A percentile compares a stretch with the other conserved stretches of the same genome.
phyloP scores from a whole-genome alignment of 2,888 invertebrate genomes.

The Cryptocheilus praepositus region DNA sequence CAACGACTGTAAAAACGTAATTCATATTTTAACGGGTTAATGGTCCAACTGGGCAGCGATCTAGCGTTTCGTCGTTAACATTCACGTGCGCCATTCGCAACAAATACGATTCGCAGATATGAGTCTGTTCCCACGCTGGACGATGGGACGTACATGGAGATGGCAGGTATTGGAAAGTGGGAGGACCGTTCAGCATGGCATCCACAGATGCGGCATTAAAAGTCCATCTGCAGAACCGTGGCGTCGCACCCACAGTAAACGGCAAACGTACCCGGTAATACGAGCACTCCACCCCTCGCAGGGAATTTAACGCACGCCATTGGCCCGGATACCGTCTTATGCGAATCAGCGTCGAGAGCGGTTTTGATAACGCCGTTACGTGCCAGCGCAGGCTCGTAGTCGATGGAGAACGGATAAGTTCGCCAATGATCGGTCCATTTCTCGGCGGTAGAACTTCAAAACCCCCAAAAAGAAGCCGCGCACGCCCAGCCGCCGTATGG shows the following conservation, averaged over 20 bases:
- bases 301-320: constrained; percentile 43
- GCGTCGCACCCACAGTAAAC: constrained; percentile 2
- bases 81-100: too few species aligned
- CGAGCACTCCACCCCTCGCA: too few species aligned
- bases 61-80: too few species aligned
- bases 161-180: not conserved
- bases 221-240: constrained; percentile 40
- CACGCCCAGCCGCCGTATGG: too few species aligned
- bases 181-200: not conserved
- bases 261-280: not conserved
- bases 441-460: constrained; percentile 1
- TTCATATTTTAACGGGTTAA: too few species aligned
- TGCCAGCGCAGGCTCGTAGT: constrained; percentile 8
- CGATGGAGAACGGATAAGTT: constrained; percentile 47
- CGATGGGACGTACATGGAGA: too few species aligned
- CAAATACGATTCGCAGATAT: too few species aligned
- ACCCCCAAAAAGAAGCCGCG: not conserved
- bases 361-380: constrained; percentile 31
- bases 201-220: constrained; percentile 43
- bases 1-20: too few species aligned
- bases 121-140: too few species aligned
- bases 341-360: constrained; percentile 12
- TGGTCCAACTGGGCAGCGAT: too few species aligned
- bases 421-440: constrained; percentile 27
- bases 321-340: constrained; percentile 28